Conservation (phyloP, 2,113 vertebrate genomes). For the Ptyas mucosa region DNA sequence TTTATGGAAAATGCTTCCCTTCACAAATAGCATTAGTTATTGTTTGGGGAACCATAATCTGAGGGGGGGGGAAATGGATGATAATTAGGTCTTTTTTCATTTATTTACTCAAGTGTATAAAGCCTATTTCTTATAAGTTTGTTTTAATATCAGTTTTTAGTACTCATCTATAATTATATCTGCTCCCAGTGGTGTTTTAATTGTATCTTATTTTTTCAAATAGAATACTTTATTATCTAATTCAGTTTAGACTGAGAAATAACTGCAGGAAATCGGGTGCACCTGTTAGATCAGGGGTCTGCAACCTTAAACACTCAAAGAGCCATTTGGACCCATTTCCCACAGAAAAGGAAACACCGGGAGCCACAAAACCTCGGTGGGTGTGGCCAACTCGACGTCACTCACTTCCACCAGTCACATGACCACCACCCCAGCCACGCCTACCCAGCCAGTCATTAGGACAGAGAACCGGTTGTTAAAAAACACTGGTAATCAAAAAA, state of each 20-base stretch:
- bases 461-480: no score
- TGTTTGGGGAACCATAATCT: neutral
- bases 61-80: neutral
- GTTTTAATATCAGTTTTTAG: neutral
- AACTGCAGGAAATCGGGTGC: neutral
- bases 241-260: neutral
- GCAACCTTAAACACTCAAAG: no score
- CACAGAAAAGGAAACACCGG: no score
- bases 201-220: neutral
- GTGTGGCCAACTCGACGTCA: no score
- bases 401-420: no score
- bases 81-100: no score
- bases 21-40: neutral
- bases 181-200: neutral
- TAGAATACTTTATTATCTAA: neutral
- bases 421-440: no score
- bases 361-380: no score
- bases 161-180: neutral
- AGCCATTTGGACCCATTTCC: no score
- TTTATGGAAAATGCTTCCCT: neutral
- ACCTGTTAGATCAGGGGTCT: neutral
- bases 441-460: no score
- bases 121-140: neutral
- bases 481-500: no score
- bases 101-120: neutral